A percentile compares a stretch with the other conserved stretches of the same genome.
phyloP scores from a whole-genome alignment of 2,888 invertebrate genomes.

The Lacanobia wlatinum region DNA sequence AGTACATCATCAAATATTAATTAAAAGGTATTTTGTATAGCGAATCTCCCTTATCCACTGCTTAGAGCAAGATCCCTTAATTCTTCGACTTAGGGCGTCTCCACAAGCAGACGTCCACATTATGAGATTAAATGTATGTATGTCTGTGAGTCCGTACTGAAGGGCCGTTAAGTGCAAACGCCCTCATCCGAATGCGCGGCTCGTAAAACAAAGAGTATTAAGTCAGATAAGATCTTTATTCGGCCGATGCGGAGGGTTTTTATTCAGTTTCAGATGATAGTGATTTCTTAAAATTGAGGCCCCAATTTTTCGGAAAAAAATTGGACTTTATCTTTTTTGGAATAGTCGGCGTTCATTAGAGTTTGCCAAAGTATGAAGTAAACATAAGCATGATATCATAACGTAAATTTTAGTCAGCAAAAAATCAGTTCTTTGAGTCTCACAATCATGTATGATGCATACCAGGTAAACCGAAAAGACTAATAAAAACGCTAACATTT shows the following conservation, averaged over 20 bases:
- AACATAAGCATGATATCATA: background rate
- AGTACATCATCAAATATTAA: slow-evolving; percentile 32
- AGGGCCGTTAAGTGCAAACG: slow-evolving; percentile 69
- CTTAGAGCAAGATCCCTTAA: slow-evolving; percentile 26
- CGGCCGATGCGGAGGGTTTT: slow-evolving; percentile 28
- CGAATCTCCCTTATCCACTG: background rate
- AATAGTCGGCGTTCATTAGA: too few relatives aligned
- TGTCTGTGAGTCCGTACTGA: slow-evolving; percentile 36
- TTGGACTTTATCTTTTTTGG: too few relatives aligned
- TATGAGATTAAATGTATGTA: slow-evolving; percentile 60
- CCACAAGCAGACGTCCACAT: slow-evolving; percentile 41
- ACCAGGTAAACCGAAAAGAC: slow-evolving; percentile 3
- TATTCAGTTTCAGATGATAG: slow-evolving; percentile 39
- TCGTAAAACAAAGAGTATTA: slow-evolving; percentile 76
- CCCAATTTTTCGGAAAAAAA: too few relatives aligned
- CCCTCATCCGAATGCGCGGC: slow-evolving; percentile 67
- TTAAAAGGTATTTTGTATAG: slow-evolving; percentile 2
- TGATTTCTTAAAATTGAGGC: slow-evolving; percentile 8
- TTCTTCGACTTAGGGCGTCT: slow-evolving; percentile 23
- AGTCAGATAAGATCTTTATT: slow-evolving; percentile 61
- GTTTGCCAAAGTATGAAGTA: background rate
- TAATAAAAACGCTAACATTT: slow-evolving; percentile 30
- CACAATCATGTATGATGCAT: slow-evolving; percentile 9
- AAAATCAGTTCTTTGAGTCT: background rate
- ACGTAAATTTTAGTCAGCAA: too few relatives aligned